Base-by-base conservation (phyloP, 2,888 invertebrate genomes). In the Brachypalpus laphriformis region DNA sequence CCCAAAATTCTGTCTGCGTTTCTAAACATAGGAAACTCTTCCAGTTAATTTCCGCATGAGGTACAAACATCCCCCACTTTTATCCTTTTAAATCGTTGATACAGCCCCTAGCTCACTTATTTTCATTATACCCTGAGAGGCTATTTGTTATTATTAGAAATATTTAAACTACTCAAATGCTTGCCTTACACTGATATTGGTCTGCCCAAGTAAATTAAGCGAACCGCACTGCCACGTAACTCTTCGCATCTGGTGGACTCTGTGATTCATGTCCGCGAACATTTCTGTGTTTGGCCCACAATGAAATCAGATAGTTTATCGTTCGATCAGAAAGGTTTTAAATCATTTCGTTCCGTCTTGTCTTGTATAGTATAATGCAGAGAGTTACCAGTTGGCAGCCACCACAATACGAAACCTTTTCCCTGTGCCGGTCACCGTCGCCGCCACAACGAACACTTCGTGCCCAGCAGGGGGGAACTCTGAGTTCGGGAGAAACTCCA, bases 241-340 rank as follows among this genome's bases (percentile, higher is more conserved):
- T 61, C 78, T 65, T 80, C 81, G 80, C 80, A 76, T 81, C 80
- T 85, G 80, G 61, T 85, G 80, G 66, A 75, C 47, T 31, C 75
- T 71, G 85, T 66, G 75, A 75, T 71, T 71, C 74, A 75, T 75
- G 83, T 74, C 51, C 59, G 72, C 59, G 51, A 54, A 77, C 22
- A 72, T 76, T 72, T 82, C 51, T 72, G 68, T 68, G 59, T 81
- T 80, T 81, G 75, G 80, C 68, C 81, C 85, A 81, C 85, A 85
- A 85, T 85, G 85, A 76, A 76, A 85, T 85, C 85, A 81, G 85
- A 85, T 85, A 81, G 71, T 85, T 81, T 81, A 85, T 85, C 85
- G 81, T 31, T 40, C 34, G 75, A 85, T 85, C 85, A 85, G 85
- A 81, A 85, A 85, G 80, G 85, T 76, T 85, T 85, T 85, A 85